Conservation (phyloP, 2,888 invertebrate species). For the Caenorhabditis afra region DNA sequence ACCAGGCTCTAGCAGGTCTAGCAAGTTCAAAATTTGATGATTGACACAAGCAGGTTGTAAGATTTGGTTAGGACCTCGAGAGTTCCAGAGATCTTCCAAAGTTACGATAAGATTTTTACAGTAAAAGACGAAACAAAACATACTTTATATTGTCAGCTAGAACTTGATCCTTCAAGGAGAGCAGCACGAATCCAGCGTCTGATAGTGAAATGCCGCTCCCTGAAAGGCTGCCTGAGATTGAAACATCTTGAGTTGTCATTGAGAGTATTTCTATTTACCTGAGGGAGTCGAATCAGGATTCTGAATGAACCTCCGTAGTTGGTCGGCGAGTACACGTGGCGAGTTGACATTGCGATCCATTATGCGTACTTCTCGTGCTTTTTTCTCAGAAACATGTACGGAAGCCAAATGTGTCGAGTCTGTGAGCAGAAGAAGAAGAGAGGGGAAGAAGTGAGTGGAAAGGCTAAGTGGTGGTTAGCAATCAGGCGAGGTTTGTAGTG, state of each 20-base stretch:
- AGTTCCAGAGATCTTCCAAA: too few relatives aligned
- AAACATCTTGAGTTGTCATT: neutral
- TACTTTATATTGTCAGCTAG: conserved; percentile 70
- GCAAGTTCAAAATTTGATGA: neutral
- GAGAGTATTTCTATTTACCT: conserved; percentile 25
- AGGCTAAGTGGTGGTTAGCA: conserved; percentile 59
- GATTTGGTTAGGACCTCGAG: too few relatives aligned
- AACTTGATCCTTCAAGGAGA: conserved; percentile 74
- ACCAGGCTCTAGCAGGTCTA: neutral
- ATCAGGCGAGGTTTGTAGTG: conserved; percentile 60
- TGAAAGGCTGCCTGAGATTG: conserved; percentile 25
- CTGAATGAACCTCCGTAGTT: conserved; percentile 72
- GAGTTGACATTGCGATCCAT: conserved; percentile 58
- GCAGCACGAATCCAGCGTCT: conserved; percentile 73
- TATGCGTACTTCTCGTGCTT: conserved; percentile 32
- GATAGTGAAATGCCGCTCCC: conserved; percentile 68
- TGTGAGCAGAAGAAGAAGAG: conserved; percentile 39
- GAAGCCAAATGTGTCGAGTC: conserved; percentile 57
- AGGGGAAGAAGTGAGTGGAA: conserved; percentile 1
- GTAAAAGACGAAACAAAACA: neutral
- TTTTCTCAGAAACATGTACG: conserved; percentile 34
- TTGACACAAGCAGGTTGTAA: too few relatives aligned
- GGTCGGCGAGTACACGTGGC: conserved; percentile 69
- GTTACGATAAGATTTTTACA: neutral
- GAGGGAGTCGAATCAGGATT: conserved; percentile 69